Conservation (phyloP, 2,113 vertebrate genomes). For the Hyla sarda region DNA sequence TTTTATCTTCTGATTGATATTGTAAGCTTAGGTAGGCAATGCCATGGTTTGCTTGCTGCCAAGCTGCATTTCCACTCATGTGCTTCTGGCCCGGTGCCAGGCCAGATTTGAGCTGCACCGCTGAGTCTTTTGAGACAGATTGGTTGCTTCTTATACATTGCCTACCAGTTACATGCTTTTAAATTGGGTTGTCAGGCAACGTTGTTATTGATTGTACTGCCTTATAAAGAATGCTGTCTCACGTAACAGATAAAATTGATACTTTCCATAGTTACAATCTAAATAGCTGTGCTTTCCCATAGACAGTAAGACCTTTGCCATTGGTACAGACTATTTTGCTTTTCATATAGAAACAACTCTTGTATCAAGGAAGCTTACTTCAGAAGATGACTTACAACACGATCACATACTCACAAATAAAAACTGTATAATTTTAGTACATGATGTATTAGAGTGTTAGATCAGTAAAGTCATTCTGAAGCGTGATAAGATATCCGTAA, state of each 20-base stretch:
- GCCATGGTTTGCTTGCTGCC: not conserved
- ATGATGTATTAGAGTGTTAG: not conserved
- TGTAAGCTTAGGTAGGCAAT: not conserved
- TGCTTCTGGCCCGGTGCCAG: not conserved
- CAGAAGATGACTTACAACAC: not conserved
- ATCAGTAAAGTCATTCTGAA: not conserved
- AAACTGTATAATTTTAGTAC: not conserved
- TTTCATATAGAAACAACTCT: not conserved
- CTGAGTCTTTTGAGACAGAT: not conserved
- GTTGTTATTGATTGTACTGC: not conserved
- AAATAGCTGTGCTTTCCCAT: not conserved
- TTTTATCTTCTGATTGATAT: not conserved
- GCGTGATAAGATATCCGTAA: too few species aligned
- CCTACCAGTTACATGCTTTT: not conserved
- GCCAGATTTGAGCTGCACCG: not conserved
- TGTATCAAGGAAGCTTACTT: not conserved
- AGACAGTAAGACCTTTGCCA: not conserved
- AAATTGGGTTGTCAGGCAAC: not conserved
- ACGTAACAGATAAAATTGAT: slow-evolving; percentile 4
- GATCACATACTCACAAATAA: too few species aligned
- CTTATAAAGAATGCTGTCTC: not conserved
- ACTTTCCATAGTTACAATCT: not conserved
- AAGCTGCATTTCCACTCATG: not conserved
- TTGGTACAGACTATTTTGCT: not conserved
- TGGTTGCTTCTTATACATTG: not conserved